Evolutionary conservation across 2,797 vertebrate genomes (phyloP).

Genomic region (Gobionotothen gibberifrons): DNA sequence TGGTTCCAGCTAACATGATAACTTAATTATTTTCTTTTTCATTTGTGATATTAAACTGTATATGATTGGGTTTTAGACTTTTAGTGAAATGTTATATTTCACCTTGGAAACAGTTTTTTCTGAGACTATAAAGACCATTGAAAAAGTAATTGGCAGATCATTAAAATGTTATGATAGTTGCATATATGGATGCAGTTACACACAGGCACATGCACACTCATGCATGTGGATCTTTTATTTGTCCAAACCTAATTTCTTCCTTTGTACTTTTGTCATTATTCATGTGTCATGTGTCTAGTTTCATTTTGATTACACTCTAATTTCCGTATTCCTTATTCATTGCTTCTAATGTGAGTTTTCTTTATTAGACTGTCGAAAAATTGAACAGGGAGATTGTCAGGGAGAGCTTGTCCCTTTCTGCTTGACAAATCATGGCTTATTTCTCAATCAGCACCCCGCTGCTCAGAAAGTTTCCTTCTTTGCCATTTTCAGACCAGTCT

Average conservation of each 20-base stretch:
- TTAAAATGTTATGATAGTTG: neutral
- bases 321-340: constrained; percentile 22
- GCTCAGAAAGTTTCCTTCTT: constrained; percentile 18
- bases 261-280: neutral
- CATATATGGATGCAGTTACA: neutral
- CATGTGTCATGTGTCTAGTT: neutral
- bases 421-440: constrained; percentile 30
- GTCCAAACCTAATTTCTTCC: neutral
- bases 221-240: neutral
- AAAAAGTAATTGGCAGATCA: neutral
- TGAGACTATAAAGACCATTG: too few relatives aligned
- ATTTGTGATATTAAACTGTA: neutral
- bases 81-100: neutral
- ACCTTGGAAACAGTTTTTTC: too few relatives aligned
- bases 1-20: neutral
- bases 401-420: constrained; percentile 16
- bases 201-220: neutral
- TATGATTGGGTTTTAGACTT: neutral
- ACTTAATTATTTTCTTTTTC: neutral
- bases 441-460: constrained; percentile 34
- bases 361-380: constrained; percentile 12
- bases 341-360: constrained; percentile 18
- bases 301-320: constrained; percentile 7
- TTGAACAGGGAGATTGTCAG: constrained; percentile 11
- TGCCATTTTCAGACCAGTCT: constrained; percentile 21